Evolutionary conservation across 2,797 vertebrate species (phyloP).

Genomic region (Lophotriccus pileatus): DNA sequence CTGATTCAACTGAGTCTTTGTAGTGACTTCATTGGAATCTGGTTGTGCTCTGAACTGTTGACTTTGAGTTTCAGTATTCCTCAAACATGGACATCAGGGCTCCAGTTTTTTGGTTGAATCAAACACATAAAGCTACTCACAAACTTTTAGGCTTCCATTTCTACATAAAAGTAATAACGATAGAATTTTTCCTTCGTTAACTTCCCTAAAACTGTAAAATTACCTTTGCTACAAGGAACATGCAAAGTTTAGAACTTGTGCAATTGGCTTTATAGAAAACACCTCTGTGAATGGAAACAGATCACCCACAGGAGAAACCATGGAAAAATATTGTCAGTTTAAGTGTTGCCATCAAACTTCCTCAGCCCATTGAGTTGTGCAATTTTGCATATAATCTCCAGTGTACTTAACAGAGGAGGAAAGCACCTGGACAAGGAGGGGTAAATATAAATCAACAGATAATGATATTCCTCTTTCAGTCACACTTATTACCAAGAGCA

Average conservation of each 20-base stretch:
- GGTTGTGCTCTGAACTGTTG: not conserved
- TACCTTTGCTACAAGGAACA: not conserved
- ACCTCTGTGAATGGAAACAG: not conserved
- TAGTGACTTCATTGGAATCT: not conserved
- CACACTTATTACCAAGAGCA: not conserved
- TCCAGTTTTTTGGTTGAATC: not conserved
- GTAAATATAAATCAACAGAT: constrained; percentile 9
- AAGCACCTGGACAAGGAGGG: constrained; percentile 30
- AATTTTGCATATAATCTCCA: constrained; percentile 47
- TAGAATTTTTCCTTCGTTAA: not conserved
- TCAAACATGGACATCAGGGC: not conserved
- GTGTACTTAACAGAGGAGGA: not conserved
- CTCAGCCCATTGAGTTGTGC: constrained; percentile 54
- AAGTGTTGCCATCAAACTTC: constrained; percentile 52
- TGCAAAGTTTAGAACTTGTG: not conserved
- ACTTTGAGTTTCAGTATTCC: not conserved
- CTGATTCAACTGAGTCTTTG: not conserved
- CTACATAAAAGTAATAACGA: not conserved
- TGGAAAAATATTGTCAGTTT: constrained; percentile 44
- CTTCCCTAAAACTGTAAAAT: not conserved
- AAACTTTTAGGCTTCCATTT: not conserved
- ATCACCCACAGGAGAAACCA: not conserved
- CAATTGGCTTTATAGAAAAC: not conserved
- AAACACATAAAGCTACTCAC: not conserved
- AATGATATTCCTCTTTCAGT: not conserved